Percentiles rank a stretch among this genome's conserved stretches.
phyloP scores from a whole-genome alignment of 2,888 invertebrate species.

The Cyrtodaria siliqua region DNA sequence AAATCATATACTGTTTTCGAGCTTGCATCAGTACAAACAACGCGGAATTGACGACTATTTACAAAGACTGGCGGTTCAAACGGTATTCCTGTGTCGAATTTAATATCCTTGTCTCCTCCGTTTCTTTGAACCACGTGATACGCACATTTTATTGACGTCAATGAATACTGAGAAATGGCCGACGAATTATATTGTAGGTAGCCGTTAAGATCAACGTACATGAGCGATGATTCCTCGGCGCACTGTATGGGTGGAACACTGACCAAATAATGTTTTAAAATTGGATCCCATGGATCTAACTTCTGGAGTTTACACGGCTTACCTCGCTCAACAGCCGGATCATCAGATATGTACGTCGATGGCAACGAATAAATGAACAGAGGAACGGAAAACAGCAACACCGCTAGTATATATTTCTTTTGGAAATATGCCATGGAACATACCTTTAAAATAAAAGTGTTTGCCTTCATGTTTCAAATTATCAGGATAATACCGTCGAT shows the following conservation, averaged over 20 bases:
- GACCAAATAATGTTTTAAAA: conserved; percentile 10
- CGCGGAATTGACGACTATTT: conserved; percentile 22
- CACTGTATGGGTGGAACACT: conserved; percentile 8
- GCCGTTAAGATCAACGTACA: conserved; percentile 38
- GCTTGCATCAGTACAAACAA: conserved; percentile 22
- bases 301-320: conserved; percentile 39
- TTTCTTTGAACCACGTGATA: conserved; percentile 32
- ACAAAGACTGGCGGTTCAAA: conserved; percentile 46
- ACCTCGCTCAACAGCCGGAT: no score
- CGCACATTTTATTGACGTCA: conserved; percentile 47
- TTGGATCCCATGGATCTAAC: conserved; percentile 45
- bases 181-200: conserved; percentile 28
- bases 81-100: not conserved
- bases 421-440: not conserved
- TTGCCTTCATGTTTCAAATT: no score
- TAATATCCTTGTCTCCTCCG: conserved; percentile 29
- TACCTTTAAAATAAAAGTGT: no score
- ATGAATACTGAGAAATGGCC: conserved; percentile 16
- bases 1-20: conserved; percentile 39
- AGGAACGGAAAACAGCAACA: conserved; percentile 1
- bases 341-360: not conserved
- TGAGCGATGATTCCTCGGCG: conserved; percentile 11
- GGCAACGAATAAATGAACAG: conserved; percentile 10
- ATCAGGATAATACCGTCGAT: no score
- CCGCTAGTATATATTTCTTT: conserved; percentile 6